Evolutionary conservation across 2,888 invertebrate species (phyloP).

Genomic region (Melieria crassipennis): DNA sequence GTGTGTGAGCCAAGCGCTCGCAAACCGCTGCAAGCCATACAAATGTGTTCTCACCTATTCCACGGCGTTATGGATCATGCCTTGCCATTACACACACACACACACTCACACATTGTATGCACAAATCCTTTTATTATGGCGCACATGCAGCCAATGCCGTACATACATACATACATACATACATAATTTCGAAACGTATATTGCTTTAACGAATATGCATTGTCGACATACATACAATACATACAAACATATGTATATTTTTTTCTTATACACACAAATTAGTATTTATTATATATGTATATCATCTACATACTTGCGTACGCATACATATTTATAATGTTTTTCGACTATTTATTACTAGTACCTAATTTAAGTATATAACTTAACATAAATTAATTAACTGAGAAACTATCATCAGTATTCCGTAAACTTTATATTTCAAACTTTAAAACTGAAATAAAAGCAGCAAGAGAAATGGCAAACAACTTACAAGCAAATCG

Average conservation of each 20-base stretch:
- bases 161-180: neutral
- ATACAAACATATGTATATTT: conserved; percentile 1
- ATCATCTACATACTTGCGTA: neutral
- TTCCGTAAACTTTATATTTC: conserved; percentile 10
- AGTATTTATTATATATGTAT: neutral
- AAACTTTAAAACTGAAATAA: neutral
- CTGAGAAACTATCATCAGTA: conserved; percentile 6
- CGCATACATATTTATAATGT: too few relatives aligned
- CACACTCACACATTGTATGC: too few relatives aligned
- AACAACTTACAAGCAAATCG: too few relatives aligned
- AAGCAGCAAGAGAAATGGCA: neutral
- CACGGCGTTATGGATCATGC: too few relatives aligned
- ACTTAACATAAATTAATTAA: neutral
- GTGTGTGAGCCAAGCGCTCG: too few relatives aligned
- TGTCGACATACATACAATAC: neutral
- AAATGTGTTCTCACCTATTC: too few relatives aligned
- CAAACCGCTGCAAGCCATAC: too few relatives aligned
- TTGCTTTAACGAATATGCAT: neutral
- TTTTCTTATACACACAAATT: neutral
- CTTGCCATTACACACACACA: too few relatives aligned
- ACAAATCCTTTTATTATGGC: too few relatives aligned
- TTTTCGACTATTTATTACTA: too few relatives aligned
- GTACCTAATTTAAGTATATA: neutral
- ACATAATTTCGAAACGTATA: neutral
- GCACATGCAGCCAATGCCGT: neutral